Conservation (phyloP, 2,797 vertebrate genomes). For the Tachyglossus aculeatus region DNA sequence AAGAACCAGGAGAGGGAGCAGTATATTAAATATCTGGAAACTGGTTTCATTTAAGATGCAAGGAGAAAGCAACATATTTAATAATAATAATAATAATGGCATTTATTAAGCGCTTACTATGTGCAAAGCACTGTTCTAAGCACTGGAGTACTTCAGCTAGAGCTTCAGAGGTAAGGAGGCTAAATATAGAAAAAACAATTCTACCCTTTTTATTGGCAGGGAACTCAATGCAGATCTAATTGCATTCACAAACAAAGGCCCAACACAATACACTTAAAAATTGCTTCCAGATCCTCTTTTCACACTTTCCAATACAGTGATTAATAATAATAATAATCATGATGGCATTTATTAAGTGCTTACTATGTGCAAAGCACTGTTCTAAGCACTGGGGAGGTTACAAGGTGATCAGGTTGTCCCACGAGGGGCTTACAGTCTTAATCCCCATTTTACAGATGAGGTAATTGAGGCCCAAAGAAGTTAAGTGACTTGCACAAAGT, state of each 20-base stretch:
- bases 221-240: constrained; percentile 1
- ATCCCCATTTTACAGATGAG: too few species aligned
- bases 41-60: rapidly evolving
- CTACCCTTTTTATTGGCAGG: constrained; percentile 7
- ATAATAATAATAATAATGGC: too few species aligned
- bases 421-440: too few species aligned
- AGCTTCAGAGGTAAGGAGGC: constrained; percentile 13
- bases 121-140: too few species aligned
- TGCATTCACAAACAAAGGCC: constrained; percentile 8
- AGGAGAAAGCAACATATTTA: constrained; percentile 2
- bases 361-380: too few species aligned
- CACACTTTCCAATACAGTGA: constrained; percentile 39
- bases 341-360: too few species aligned
- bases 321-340: too few species aligned
- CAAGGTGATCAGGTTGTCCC: too few species aligned
- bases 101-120: too few species aligned
- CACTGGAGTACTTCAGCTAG: constrained; percentile 9
- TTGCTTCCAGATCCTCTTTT: constrained; percentile 35
- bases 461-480: too few species aligned
- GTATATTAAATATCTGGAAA: constrained; percentile 54
- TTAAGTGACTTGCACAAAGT: too few species aligned
- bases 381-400: too few species aligned
- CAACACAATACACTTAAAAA: constrained; percentile 33
- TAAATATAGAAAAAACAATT: constrained; percentile 32
- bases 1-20: constrained; percentile 77